phyloP scores from a whole-genome alignment of 2,113 vertebrate species.

The Oreochromis niloticus region DNA sequence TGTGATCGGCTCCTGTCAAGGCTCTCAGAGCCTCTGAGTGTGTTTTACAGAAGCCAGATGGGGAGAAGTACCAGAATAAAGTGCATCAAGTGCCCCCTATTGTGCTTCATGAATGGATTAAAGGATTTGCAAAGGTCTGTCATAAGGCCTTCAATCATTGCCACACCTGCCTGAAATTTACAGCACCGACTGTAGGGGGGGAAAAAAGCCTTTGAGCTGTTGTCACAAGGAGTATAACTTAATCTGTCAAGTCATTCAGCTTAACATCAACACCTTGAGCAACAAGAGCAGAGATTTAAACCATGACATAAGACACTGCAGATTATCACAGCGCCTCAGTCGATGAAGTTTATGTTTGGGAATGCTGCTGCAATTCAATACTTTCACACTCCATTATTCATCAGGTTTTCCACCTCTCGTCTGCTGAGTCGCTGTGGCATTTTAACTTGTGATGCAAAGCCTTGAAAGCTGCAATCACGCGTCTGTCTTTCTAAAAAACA shows the following conservation, averaged over 20 bases:
- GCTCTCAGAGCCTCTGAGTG: slow-evolving; percentile 31
- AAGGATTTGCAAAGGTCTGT: slow-evolving; percentile 70
- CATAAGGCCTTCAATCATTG: slow-evolving; percentile 68
- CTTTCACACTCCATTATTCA: slow-evolving; percentile 23
- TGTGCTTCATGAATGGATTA: slow-evolving; percentile 65
- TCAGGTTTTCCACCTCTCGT: slow-evolving; percentile 3
- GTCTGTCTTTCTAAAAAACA: slow-evolving; percentile 13
- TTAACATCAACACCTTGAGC: slow-evolving; percentile 45
- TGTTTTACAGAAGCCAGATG: slow-evolving; percentile 63
- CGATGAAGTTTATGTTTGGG: slow-evolving; percentile 36
- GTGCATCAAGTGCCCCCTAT: slow-evolving; percentile 59
- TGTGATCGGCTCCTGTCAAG: slow-evolving; percentile 29
- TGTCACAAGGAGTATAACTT: slow-evolving; percentile 46
- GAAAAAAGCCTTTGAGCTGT: background rate
- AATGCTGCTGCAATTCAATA: slow-evolving; percentile 59
- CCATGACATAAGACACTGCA: slow-evolving; percentile 43
- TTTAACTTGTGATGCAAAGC: slow-evolving; percentile 3
- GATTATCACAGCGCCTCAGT: slow-evolving; percentile 41
- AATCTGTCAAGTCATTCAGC: slow-evolving; percentile 36
- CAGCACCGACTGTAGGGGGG: background rate
- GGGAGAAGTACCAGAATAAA: slow-evolving; percentile 44
- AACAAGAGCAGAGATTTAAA: background rate
- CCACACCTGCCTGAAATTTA: slow-evolving; percentile 48
- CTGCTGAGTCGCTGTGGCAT: background rate
- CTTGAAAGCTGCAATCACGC: slow-evolving; percentile 18